phyloP scores from a whole-genome alignment of 2,888 invertebrate species.

The Drosophila antonietae region DNA sequence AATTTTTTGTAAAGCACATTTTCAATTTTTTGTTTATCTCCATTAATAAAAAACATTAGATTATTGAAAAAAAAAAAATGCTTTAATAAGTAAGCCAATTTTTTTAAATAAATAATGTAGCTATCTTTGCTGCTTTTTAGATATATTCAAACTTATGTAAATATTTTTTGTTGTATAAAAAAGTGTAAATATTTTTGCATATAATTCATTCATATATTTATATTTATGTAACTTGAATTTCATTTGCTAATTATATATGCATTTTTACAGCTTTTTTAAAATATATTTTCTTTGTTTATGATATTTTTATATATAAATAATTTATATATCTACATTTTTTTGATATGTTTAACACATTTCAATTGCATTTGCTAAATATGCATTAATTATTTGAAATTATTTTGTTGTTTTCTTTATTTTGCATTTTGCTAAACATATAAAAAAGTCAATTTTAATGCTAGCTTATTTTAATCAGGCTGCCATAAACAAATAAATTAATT shows the following conservation, averaged over 20 bases:
- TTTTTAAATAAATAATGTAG: neutral
- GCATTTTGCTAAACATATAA: neutral
- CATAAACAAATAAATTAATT: conserved; percentile 14
- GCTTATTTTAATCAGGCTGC: conserved; percentile 9
- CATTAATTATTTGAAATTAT: conserved; percentile 4
- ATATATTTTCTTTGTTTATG: neutral
- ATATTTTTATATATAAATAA: neutral
- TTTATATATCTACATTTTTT: neutral
- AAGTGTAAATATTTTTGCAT: neutral
- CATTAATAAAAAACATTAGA: too few species aligned
- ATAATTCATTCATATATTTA: neutral
- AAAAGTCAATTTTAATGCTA: conserved; percentile 2
- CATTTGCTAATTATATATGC: neutral
- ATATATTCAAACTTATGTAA: neutral
- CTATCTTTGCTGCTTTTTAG: neutral
- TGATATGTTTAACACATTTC: neutral
- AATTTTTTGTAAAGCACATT: neutral
- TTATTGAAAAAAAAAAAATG: too few species aligned
- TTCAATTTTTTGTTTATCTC: neutral
- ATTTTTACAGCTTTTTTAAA: too few species aligned
- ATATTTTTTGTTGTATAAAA: neutral
- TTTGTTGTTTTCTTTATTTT: neutral
- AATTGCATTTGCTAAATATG: conserved; percentile 6
- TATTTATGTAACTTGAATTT: neutral
- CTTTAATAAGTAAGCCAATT: too few species aligned